These are phyloP conservation scores for Romanogobio albipinnatus DNA, from an alignment of 2,113 vertebrate genomes.

Conservation along the genomic window DNA sequence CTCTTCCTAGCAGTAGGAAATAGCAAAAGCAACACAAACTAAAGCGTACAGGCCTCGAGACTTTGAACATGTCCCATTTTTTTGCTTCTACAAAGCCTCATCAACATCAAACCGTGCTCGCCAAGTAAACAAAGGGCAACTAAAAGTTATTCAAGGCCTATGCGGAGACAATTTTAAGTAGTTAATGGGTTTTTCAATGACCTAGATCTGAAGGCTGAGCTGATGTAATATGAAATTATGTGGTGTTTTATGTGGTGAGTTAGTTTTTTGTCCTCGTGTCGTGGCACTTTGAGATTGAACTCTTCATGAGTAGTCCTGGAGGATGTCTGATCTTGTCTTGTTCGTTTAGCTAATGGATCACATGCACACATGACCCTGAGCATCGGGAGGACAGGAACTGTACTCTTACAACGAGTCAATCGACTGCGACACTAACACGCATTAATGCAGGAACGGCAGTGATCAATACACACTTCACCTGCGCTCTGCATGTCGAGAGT, in stretches of 20 bases:
- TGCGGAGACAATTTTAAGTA: neutral
- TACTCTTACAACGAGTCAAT: constrained; percentile 68
- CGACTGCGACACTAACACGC: constrained; percentile 62
- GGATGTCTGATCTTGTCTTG: constrained; percentile 34
- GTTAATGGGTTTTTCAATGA: neutral
- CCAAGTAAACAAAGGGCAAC: neutral
- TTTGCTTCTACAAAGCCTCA: neutral
- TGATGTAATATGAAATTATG: neutral
- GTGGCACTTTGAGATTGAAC: neutral
- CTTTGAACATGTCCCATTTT: neutral
- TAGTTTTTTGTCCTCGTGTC: neutral
- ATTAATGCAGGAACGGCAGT: constrained; percentile 70
- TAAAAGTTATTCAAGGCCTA: neutral
- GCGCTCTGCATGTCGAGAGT: constrained; percentile 6
- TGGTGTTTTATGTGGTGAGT: neutral
- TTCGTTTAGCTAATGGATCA: constrained; percentile 49
- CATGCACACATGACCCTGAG: constrained; percentile 43
- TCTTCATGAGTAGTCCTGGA: constrained; percentile 39
- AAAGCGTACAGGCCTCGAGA: neutral
- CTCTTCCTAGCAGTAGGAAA: neutral
- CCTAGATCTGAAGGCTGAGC: neutral
- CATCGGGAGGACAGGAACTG: constrained; percentile 41
- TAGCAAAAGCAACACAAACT: neutral
- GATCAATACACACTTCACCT: constrained; percentile 75
- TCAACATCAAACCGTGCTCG: neutral